A percentile compares a stretch with the other conserved stretches of the same genome.
phyloP scores from a whole-genome alignment of 2,888 invertebrate genomes.

The Philereme transversata region DNA sequence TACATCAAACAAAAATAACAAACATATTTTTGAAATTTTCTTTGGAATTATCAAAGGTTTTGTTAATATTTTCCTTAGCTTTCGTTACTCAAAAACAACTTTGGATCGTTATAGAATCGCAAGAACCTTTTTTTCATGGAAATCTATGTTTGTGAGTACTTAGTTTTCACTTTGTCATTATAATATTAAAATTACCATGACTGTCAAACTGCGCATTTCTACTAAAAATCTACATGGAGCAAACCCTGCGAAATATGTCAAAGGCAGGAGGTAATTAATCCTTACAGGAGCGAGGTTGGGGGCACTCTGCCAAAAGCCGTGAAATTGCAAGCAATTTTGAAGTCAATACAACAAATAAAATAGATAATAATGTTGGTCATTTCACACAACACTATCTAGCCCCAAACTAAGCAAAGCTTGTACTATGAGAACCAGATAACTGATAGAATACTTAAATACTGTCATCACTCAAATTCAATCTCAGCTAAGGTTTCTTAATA shows the following conservation, averaged over 20 bases:
- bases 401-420: too few relatives aligned
- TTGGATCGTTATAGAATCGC: neutral
- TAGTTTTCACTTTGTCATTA: too few relatives aligned
- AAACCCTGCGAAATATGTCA: constrained; percentile 56
- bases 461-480: too few relatives aligned
- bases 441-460: too few relatives aligned
- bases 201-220: constrained; percentile 8
- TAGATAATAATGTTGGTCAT: too few relatives aligned
- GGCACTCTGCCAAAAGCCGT: constrained; percentile 53
- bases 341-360: too few relatives aligned
- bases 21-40: constrained; percentile 9
- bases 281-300: constrained; percentile 28
- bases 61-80: constrained; percentile 15
- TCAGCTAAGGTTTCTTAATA: too few relatives aligned
- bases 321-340: constrained; percentile 48
- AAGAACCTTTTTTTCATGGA: too few relatives aligned
- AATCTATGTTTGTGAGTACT: too few relatives aligned
- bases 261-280: constrained; percentile 57
- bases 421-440: too few relatives aligned
- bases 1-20: constrained; percentile 4
- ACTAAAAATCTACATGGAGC: constrained; percentile 29
- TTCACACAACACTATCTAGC: too few relatives aligned
- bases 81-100: neutral
- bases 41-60: constrained; percentile 7
- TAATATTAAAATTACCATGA: too few relatives aligned